Conservation (phyloP, 2,888 invertebrate genomes). For the Bedellia somnulentella region DNA sequence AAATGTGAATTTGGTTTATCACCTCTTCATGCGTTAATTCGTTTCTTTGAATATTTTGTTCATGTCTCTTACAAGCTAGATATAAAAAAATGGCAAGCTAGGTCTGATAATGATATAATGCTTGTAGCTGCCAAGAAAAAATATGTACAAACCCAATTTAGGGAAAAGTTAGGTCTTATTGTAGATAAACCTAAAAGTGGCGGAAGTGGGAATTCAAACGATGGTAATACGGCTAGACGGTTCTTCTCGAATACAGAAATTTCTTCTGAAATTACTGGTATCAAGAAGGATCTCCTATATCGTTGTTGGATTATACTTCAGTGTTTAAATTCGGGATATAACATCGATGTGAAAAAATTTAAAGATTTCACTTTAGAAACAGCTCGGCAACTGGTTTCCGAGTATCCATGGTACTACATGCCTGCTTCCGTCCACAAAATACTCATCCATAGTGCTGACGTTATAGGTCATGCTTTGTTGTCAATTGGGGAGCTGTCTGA, state of each 20-base stretch:
- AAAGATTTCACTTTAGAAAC: neutral
- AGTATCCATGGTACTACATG: neutral
- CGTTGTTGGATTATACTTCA: neutral
- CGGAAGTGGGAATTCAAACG: neutral
- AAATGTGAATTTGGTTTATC: slow-evolving; percentile 2
- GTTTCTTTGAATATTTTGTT: slow-evolving; percentile 6
- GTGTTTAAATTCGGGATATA: neutral
- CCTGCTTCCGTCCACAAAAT: neutral
- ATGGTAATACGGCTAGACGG: neutral
- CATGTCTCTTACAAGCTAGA: slow-evolving; percentile 4
- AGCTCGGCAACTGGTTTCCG: neutral
- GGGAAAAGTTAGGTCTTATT: neutral
- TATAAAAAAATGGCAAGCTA: slow-evolving; percentile 1
- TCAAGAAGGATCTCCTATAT: neutral
- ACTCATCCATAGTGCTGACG: neutral
- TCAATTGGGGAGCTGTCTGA: neutral
- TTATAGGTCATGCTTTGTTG: neutral
- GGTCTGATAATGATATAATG: neutral
- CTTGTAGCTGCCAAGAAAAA: neutral
- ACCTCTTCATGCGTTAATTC: slow-evolving; percentile 1
- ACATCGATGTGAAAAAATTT: neutral
- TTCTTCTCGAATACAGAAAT: slow-evolving; percentile 1
- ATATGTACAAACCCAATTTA: neutral
- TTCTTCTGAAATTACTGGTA: slow-evolving; percentile 4
- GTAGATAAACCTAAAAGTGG: slow-evolving; percentile 1